phyloP scores from a whole-genome alignment of 1,140 invertebrate species.

The honey bee (Apis mellifera) region Amel_HAv3.1 CM009933.2:9268501-9269000 shows the following conservation, averaged over 20 bases:
- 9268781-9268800: slow-evolving; percentile 78
- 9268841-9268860: slow-evolving; percentile 21
- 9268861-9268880: not conserved
- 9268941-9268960: no score
- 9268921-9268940: no score
- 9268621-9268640: not conserved
- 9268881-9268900: not conserved
- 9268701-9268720: slow-evolving; percentile 77
- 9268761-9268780: slow-evolving; percentile 68
- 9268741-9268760: slow-evolving; percentile 53
- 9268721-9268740: slow-evolving; percentile 51
- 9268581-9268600: not conserved
- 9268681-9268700: slow-evolving; percentile 71
- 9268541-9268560: no score
- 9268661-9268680: slow-evolving; percentile 58
- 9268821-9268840: slow-evolving; percentile 54
- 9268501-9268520: not conserved
- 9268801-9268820: slow-evolving; percentile 71
- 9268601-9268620: no score
- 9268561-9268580: not conserved
- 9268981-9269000: no score
- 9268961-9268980: no score
- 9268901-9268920: not conserved
- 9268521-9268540: no score
- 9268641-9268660: not conserved